phyloP scores from a whole-genome alignment of 2,888 invertebrate genomes.

The Drosophila neotestacea region DNA sequence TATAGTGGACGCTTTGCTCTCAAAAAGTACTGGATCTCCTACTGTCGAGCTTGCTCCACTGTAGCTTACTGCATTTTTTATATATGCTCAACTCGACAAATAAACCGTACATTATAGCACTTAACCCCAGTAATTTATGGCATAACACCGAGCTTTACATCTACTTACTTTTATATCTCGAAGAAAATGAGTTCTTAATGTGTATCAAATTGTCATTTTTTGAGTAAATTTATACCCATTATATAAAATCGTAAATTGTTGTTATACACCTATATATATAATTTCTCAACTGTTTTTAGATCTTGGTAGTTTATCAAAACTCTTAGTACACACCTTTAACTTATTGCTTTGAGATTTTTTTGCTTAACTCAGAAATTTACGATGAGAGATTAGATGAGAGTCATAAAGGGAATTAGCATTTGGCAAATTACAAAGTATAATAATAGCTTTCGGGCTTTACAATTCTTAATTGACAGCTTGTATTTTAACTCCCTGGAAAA shows the following conservation, averaged over 20 bases:
- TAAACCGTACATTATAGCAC: conserved; percentile 6
- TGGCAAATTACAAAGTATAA: neutral
- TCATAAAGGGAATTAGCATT: conserved; percentile 6
- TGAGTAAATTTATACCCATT: neutral
- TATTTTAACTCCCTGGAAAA: neutral
- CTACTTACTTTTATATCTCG: conserved; percentile 1
- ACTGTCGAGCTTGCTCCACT: too few species aligned
- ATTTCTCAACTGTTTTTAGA: conserved; percentile 12
- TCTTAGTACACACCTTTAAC: conserved; percentile 17
- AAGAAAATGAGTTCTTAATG: conserved; percentile 9
- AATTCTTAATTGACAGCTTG: conserved; percentile 21
- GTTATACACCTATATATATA: conserved; percentile 7
- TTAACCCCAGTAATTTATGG: conserved; percentile 38
- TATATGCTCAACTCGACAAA: conserved; percentile 31
- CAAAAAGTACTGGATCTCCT: too few species aligned
- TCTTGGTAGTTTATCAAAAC: conserved; percentile 27
- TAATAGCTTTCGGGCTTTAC: conserved; percentile 9
- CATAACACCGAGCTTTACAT: conserved; percentile 2
- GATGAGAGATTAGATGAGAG: neutral
- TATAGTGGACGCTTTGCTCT: too few species aligned
- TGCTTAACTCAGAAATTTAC: conserved; percentile 27
- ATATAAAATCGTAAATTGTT: conserved; percentile 7
- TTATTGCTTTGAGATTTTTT: conserved; percentile 19
- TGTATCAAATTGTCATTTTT: conserved; percentile 12
- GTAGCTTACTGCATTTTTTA: too few species aligned